Conservation (phyloP, 2,888 invertebrate species). For the Itoplectis maculator region DNA sequence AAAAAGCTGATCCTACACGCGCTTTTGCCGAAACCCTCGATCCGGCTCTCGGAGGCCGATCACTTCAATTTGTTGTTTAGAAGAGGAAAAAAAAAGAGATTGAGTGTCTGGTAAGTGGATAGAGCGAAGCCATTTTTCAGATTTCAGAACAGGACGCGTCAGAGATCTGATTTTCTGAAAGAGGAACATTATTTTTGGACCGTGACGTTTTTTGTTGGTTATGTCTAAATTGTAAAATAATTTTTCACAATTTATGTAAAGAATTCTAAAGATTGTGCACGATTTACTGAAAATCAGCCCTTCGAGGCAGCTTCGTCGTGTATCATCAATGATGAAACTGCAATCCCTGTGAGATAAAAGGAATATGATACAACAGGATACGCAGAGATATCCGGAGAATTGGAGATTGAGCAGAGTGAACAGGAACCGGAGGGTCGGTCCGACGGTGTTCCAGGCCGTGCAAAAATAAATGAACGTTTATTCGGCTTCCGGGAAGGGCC, state of each 20-base stretch:
- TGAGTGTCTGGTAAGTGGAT: background rate
- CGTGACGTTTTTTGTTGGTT: too few relatives aligned
- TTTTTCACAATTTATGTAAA: too few relatives aligned
- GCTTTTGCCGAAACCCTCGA: background rate
- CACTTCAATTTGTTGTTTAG: background rate
- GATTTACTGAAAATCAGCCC: too few relatives aligned
- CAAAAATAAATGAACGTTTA: conserved; percentile 73
- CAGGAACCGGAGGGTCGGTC: background rate
- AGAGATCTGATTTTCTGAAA: too few relatives aligned
- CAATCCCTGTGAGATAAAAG: conserved; percentile 1
- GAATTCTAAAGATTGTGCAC: too few relatives aligned
- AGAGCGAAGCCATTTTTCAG: too few relatives aligned
- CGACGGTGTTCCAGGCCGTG: background rate
- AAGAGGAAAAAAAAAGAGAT: background rate
- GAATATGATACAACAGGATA: background rate
- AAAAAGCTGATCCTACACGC: conserved; percentile 7
- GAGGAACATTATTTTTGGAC: too few relatives aligned
- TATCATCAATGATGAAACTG: background rate
- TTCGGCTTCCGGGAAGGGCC: conserved; percentile 66
- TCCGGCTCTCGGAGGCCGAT: background rate
- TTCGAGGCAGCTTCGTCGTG: background rate
- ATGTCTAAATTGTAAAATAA: too few relatives aligned
- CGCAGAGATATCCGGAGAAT: conserved; percentile 7
- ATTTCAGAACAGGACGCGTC: too few relatives aligned
- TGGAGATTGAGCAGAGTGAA: conserved; percentile 17